These are phyloP conservation scores for Tiliqua scincoides DNA, from an alignment of 2,113 vertebrate species.

Conservation along the genomic window DNA sequence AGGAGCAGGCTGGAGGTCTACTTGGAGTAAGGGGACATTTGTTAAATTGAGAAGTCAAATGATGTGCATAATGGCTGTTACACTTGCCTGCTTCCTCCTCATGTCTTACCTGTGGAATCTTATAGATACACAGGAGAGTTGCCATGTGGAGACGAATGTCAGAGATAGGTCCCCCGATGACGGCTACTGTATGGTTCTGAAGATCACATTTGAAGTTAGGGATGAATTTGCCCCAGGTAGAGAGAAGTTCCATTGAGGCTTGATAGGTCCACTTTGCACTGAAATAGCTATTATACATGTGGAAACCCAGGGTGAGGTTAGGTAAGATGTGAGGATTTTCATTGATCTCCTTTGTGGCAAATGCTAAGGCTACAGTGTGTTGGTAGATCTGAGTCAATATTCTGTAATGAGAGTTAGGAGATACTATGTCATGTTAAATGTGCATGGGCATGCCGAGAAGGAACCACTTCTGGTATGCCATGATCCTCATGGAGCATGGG, in stretches of 20 bases:
- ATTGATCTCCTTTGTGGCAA: slow-evolving; percentile 25
- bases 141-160: not conserved
- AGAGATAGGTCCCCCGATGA: slow-evolving; percentile 2
- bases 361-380: not conserved
- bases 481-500: no score
- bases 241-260: slow-evolving; percentile 1
- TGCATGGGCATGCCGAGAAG: no score
- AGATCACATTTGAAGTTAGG: slow-evolving; percentile 7
- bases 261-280: not conserved
- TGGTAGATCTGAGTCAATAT: slow-evolving; percentile 8
- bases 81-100: not conserved
- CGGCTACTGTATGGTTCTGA: not conserved
- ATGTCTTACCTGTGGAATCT: slow-evolving; percentile 7
- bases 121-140: not conserved
- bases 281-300: slow-evolving; percentile 16
- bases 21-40: no score
- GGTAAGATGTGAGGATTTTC: not conserved
- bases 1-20: no score
- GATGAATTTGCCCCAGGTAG: not conserved
- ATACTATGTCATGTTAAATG: no score
- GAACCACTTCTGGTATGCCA: no score
- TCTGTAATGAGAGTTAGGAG: not conserved
- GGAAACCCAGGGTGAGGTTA: slow-evolving; percentile 5
- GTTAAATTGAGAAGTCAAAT: no score
- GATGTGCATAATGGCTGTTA: no score